These are phyloP conservation scores for Leptodactylus fuscus DNA, from an alignment of 2,113 vertebrate species.

Conservation along the genomic window DNA sequence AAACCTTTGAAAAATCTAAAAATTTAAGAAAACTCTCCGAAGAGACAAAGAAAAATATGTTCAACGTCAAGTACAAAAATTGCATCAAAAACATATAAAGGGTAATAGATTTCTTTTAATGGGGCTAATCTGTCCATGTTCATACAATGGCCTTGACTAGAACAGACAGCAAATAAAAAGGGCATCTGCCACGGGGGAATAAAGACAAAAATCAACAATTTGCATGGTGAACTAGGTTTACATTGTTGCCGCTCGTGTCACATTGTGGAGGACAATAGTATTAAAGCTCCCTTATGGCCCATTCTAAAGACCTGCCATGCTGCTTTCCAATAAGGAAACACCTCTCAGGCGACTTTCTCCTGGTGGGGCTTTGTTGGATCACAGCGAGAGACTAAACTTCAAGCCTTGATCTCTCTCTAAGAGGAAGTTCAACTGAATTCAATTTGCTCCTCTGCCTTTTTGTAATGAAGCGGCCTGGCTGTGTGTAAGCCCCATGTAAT, in stretches of 20 bases:
- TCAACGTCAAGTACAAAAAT: no score
- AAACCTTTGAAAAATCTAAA: no score
- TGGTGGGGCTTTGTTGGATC: constrained; percentile 83
- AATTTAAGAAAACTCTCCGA: no score
- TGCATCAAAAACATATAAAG: background rate
- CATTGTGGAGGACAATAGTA: constrained; percentile 79
- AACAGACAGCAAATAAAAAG: constrained; percentile 79
- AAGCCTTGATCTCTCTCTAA: constrained; percentile 77
- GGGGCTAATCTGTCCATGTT: background rate
- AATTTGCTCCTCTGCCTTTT: constrained; percentile 81
- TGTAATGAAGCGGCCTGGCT: constrained; percentile 74
- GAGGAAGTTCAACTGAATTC: constrained; percentile 79
- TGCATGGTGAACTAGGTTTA: constrained; percentile 78
- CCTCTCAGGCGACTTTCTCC: constrained; percentile 73
- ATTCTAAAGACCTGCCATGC: constrained; percentile 84
- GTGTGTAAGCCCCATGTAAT: constrained; percentile 76
- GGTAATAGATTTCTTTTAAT: background rate
- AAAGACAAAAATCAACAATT: constrained; percentile 79
- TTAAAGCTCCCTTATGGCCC: constrained; percentile 84
- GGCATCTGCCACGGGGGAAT: constrained; percentile 77
- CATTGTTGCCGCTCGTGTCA: constrained; percentile 75
- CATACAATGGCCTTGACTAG: constrained; percentile 45
- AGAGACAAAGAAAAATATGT: no score
- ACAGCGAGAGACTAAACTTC: constrained; percentile 84
- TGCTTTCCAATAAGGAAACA: constrained; percentile 82